Evolutionary conservation across 2,113 vertebrate species (phyloP).

Genomic region (Oreochromis tanganicae): DNA sequence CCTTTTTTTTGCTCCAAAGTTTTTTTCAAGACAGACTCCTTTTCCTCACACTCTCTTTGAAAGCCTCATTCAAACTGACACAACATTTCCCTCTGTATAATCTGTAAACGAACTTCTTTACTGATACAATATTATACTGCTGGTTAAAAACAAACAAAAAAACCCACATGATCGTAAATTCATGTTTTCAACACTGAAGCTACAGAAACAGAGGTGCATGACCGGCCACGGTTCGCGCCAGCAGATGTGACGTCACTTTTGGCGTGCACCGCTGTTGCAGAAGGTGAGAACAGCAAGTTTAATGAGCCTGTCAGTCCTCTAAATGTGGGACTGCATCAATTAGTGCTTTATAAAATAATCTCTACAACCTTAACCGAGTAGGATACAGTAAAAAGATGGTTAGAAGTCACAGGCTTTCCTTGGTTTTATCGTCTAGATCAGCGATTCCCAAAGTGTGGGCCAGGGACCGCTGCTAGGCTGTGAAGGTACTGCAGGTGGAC

Average conservation of each 20-base stretch:
- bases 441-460: not conserved
- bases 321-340: not conserved
- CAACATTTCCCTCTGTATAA: not conserved
- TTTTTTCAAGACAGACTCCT: not conserved
- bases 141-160: not conserved
- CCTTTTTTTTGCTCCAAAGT: not conserved
- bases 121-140: not conserved
- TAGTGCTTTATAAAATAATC: not conserved
- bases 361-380: not conserved
- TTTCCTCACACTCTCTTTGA: not conserved
- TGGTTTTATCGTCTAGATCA: not conserved
- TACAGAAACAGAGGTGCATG: not conserved
- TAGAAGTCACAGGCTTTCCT: not conserved
- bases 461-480: not conserved
- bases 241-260: not conserved
- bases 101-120: not conserved
- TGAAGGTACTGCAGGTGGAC: not conserved
- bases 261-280: not conserved
- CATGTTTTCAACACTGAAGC: not conserved
- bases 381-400: not conserved
- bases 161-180: not conserved
- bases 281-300: not conserved
- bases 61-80: not conserved
- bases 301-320: not conserved
- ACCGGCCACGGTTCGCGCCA: accelerated